Percentiles rank a stretch among this genome's conserved stretches.
Evolutionary conservation across 2,888 invertebrate genomes (phyloP).

Genomic region (Apamea anceps): DNA sequence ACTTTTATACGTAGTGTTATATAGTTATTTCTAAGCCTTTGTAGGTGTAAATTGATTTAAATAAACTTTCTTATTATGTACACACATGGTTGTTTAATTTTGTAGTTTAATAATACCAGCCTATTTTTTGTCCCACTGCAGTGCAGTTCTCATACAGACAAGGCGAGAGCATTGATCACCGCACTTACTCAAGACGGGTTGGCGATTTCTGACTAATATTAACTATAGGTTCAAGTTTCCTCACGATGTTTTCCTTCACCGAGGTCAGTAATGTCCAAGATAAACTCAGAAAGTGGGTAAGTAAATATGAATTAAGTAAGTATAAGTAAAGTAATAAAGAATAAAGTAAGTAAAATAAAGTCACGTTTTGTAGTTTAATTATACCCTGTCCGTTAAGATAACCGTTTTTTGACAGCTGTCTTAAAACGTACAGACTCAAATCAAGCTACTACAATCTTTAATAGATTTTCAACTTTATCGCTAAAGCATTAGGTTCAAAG

Average conservation of each 20-base stretch:
- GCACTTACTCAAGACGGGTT: neutral
- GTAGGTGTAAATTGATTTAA: conserved; percentile 77
- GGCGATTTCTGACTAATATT: neutral
- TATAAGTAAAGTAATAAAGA: too few species aligned
- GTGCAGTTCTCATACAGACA: neutral
- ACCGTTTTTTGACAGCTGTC: too few species aligned
- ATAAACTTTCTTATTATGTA: conserved; percentile 75
- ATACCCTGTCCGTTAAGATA: too few species aligned
- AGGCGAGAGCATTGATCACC: neutral
- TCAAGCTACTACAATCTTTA: too few species aligned
- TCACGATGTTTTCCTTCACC: neutral
- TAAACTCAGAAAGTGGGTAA: neutral
- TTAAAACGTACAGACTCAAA: too few species aligned
- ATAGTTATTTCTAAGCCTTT: conserved; percentile 64
- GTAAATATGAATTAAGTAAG: neutral
- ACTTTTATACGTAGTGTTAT: conserved; percentile 66
- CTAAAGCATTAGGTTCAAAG: too few species aligned
- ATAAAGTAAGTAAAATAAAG: too few species aligned
- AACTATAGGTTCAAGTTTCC: neutral
- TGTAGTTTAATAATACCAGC: neutral
- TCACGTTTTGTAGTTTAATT: neutral
- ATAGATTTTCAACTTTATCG: too few species aligned
- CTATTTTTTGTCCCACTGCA: neutral
- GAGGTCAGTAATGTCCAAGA: neutral
- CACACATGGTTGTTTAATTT: conserved; percentile 57